phyloP scores from a whole-genome alignment of 2,797 vertebrate species.

The Psittacula derbiana region DNA sequence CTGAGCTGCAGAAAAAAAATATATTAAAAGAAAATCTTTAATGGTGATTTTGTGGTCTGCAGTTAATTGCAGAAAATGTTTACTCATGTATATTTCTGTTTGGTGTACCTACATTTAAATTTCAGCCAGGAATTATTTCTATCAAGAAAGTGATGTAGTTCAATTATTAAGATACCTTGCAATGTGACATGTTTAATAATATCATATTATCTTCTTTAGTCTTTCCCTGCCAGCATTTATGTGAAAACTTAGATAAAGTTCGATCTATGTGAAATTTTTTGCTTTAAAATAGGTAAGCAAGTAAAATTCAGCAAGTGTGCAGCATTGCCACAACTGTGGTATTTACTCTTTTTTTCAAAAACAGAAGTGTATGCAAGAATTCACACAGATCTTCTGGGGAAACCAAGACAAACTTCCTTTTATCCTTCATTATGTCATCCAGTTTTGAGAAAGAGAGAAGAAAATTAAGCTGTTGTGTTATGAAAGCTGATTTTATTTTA shows the following conservation, averaged over 20 bases:
- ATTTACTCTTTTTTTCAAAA: background rate
- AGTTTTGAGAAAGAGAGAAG: background rate
- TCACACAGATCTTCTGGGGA: background rate
- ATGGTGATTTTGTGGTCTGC: background rate
- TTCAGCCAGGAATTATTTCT: slow-evolving; percentile 12
- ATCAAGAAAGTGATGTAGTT: background rate
- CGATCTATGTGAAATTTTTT: background rate
- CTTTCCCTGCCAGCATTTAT: background rate
- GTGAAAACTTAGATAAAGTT: background rate
- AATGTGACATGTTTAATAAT: slow-evolving; percentile 49
- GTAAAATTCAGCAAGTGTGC: background rate
- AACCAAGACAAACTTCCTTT: background rate
- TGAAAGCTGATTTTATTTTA: background rate
- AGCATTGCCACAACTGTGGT: background rate
- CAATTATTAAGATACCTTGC: slow-evolving; percentile 53
- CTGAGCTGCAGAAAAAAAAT: background rate
- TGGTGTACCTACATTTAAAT: slow-evolving; percentile 37
- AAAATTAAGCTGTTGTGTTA: background rate
- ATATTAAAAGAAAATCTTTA: slow-evolving; percentile 1
- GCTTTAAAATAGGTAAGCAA: background rate
- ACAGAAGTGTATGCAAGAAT: background rate
- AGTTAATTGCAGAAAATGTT: slow-evolving; percentile 49
- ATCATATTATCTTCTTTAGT: background rate
- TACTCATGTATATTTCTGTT: slow-evolving; percentile 47
- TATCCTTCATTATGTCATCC: background rate